Conservation (phyloP, 2,888 invertebrate genomes). For the Stenchaetothrips biformis region DNA sequence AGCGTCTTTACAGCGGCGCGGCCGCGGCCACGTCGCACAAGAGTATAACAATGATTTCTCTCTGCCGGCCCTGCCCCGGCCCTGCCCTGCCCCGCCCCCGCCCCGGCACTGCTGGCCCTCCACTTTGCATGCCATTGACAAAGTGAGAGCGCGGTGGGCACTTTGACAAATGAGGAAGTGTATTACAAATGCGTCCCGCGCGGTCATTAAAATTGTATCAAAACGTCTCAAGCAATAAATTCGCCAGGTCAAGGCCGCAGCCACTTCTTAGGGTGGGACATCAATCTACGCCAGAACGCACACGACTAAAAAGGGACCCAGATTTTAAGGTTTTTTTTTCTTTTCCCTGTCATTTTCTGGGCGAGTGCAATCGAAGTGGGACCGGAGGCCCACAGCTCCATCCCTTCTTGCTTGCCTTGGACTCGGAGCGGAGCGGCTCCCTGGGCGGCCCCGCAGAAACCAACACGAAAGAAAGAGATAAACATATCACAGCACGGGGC, state of each 20-base stretch:
- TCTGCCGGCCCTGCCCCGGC: too few species aligned
- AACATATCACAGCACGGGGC: conserved; percentile 6
- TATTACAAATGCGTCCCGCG: neutral
- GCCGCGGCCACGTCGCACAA: neutral
- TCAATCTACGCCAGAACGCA: too few species aligned
- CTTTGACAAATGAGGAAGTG: neutral
- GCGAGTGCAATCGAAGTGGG: too few species aligned
- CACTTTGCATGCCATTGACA: neutral
- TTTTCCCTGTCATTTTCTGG: too few species aligned
- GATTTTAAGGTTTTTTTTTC: too few species aligned
- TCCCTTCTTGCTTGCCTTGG: neutral
- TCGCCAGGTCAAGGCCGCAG: neutral
- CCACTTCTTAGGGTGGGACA: neutral
- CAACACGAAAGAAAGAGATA: conserved; percentile 25
- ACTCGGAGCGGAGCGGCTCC: neutral
- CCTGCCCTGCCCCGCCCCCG: too few species aligned
- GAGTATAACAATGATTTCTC: too few species aligned
- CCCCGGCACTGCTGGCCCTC: too few species aligned
- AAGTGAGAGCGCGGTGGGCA: neutral
- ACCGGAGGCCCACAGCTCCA: neutral
- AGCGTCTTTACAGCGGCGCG: neutral
- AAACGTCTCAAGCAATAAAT: neutral
- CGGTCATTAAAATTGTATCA: neutral
- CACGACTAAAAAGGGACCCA: too few species aligned
- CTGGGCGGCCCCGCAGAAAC: neutral